Conservation (phyloP, 2,888 invertebrate genomes). For the Sabatieria punctata region DNA sequence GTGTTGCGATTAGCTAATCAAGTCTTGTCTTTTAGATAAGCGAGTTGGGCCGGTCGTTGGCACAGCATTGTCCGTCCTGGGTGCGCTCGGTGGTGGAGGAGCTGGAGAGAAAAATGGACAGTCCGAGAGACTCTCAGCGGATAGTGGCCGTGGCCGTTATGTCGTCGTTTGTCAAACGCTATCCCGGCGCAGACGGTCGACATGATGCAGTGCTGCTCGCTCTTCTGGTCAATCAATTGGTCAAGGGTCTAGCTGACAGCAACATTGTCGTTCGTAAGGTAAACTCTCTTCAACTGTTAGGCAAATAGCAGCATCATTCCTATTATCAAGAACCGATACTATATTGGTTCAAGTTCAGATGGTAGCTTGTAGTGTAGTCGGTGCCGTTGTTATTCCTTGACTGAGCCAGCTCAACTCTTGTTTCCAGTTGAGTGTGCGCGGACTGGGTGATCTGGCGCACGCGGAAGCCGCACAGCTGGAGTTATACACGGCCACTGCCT, state of each 20-base stretch:
- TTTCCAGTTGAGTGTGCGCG: slow-evolving; percentile 18
- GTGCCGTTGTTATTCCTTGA: no score
- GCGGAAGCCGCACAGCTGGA: slow-evolving; percentile 26
- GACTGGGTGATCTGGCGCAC: slow-evolving; percentile 18
- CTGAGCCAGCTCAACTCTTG: no score
- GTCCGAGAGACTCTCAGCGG: slow-evolving; percentile 52
- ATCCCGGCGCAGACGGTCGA: slow-evolving; percentile 1
- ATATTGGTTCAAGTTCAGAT: no score
- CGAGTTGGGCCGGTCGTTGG: slow-evolving; percentile 37
- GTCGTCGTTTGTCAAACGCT: slow-evolving; percentile 11
- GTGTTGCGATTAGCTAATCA: background rate
- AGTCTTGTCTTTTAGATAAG: slow-evolving; percentile 7
- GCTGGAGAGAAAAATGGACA: slow-evolving; percentile 44
- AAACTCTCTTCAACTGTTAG: no score
- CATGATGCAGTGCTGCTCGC: slow-evolving; percentile 22
- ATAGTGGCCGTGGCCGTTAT: slow-evolving; percentile 49
- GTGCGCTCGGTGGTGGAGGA: slow-evolving; percentile 47
- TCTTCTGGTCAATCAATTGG: slow-evolving; percentile 10
- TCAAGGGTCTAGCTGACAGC: slow-evolving; percentile 12
- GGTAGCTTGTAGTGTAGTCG: no score
- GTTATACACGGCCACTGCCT: slow-evolving; percentile 50
- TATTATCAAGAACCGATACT: no score
- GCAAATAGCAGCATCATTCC: no score
- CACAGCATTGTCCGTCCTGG: slow-evolving; percentile 33
- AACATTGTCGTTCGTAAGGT: slow-evolving; percentile 10